Evolutionary conservation across 2,888 invertebrate species (phyloP), one percentile per base, ranked within the genome.

Genomic region (Phlogophora meticulosa): DNA sequence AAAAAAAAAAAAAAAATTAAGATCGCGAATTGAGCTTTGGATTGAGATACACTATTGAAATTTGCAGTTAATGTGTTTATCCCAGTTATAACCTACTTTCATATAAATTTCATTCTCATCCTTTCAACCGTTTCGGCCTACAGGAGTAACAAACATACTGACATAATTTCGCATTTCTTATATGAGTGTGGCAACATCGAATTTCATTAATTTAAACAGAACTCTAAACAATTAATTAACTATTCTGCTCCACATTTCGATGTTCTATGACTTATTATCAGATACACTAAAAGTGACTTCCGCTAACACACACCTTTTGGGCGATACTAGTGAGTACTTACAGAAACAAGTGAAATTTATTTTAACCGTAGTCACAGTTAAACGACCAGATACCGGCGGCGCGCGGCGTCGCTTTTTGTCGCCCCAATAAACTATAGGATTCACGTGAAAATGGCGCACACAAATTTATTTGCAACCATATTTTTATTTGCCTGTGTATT

Each of bases 381-480:
- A 63, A 59, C 72, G 79, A 62, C 52, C 63, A 65, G 72, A 80
- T 84, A 81, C 66, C 63, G 49, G n/a, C 17, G 17, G 17, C 20
- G 4, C 48, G 46, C 13, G 61, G 61, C 60, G 74, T 74, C 66
- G 76, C 59, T 75, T 85, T 81, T 79, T 77, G 62, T 70, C 65
- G 66, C 71, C 34, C 52, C 72, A 82, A 78, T 80, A 75, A 80
- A 81, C 85, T 73, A 80, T 72, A 67, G 71, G 63, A 69, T 75
- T 66, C 56, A 48, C 69, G 64, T 73, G 36, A 80, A 82, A 81
- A 88, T 87, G 85, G 62, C 61, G 53, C 67, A 68, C 57, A 56
- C 56, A 72, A 79, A 75, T 72, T 74, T 84, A 70, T 77, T 84
- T 53, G 58, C 49, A 24, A 45, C 67, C 48, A 53, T 79, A 69